phyloP scores from a whole-genome alignment of 2,888 invertebrate genomes.

The Sclerodermus sp. region DNA sequence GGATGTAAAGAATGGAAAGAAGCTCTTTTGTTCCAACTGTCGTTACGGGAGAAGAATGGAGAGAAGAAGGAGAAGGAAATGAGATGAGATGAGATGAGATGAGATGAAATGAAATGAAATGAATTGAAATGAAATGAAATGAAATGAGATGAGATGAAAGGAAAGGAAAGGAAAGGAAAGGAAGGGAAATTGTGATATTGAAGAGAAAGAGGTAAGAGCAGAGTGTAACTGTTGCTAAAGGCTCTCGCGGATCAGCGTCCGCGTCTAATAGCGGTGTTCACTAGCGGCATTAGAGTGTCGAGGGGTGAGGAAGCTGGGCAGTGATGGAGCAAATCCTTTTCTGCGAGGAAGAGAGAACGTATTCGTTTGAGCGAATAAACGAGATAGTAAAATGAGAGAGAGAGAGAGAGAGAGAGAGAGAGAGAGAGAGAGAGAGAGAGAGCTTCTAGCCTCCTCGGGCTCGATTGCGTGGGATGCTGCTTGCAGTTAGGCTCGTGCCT shows the following conservation, averaged over 20 bases:
- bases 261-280: no score
- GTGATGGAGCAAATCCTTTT: no score
- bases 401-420: neutral
- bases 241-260: no score
- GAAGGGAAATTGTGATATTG: neutral
- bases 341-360: neutral
- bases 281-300: neutral
- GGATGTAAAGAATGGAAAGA: no score
- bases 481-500: constrained; percentile 54
- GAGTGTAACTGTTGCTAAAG: neutral
- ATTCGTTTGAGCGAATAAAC: constrained; percentile 6
- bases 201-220: neutral
- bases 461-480: constrained; percentile 48
- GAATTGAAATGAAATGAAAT: no score
- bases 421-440: constrained; percentile 2
- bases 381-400: neutral
- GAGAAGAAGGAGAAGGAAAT: no score
- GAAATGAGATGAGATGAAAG: no score
- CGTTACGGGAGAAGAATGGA: no score
- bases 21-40: no score
- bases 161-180: no score
- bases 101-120: no score
- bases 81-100: no score
- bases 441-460: constrained; percentile 14
- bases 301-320: neutral